phyloP scores from a whole-genome alignment of 2,888 invertebrate genomes.

The Artemia sinica region DNA sequence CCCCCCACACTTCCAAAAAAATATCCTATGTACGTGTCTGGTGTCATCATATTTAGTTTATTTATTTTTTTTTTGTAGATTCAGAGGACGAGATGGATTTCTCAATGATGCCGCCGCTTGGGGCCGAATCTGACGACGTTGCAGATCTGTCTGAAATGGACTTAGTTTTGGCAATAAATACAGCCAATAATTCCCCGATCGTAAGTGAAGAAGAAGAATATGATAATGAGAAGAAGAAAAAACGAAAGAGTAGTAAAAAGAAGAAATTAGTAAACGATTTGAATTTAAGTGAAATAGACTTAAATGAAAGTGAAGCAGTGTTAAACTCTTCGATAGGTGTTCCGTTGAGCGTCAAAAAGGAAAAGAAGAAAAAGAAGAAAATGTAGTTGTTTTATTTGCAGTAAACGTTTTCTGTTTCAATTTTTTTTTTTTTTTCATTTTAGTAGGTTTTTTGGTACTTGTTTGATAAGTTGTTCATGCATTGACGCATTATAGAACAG shows the following conservation, averaged over 20 bases:
- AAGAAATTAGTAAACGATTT: conserved; percentile 9
- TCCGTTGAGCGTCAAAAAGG: not conserved
- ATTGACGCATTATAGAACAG: no score
- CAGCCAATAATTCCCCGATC: conserved; percentile 5
- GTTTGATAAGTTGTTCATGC: no score
- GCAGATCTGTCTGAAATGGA: conserved; percentile 12
- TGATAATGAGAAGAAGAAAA: not conserved
- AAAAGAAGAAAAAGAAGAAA: conserved; percentile 9
- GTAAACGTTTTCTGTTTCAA: not conserved
- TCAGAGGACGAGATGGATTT: conserved; percentile 7
- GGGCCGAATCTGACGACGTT: conserved; percentile 1
- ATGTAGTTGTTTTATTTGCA: not conserved
- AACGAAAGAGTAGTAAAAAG: not conserved
- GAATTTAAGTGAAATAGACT: not conserved
- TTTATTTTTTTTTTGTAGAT: not conserved
- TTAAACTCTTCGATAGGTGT: not conserved
- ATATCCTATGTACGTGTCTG: not conserved
- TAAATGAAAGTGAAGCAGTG: not conserved
- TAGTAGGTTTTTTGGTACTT: no score
- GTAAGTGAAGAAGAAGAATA: conserved; percentile 10
- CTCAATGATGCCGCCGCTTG: not conserved
- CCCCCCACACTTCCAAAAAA: no score
- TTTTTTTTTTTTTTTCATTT: not conserved
- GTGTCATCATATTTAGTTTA: not conserved
- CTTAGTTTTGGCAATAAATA: not conserved